These are phyloP conservation scores for Fukomys damarensis DNA, from an alignment of 2,113 vertebrate genomes.

Conservation along the genomic window DNA sequence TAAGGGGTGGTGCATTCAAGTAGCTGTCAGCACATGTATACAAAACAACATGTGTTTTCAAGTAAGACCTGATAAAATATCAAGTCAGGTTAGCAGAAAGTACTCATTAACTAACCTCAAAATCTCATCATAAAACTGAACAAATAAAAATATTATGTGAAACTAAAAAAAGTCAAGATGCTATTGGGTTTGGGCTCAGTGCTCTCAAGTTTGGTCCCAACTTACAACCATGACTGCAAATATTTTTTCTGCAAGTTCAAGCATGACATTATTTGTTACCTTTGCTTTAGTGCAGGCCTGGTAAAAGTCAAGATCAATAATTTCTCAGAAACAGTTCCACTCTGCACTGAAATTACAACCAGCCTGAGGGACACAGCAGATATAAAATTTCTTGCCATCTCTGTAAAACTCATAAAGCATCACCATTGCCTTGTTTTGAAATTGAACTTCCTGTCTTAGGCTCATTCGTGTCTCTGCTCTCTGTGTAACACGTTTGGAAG, in stretches of 20 bases:
- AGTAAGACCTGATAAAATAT: slow-evolving; percentile 72
- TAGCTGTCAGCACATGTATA: slow-evolving; percentile 38
- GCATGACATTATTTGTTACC: slow-evolving; percentile 87
- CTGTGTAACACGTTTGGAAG: slow-evolving; percentile 32
- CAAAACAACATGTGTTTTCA: slow-evolving; percentile 47
- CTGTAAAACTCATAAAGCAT: slow-evolving; percentile 76
- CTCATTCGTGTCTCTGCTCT: slow-evolving; percentile 25
- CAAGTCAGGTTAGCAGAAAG: slow-evolving; percentile 70
- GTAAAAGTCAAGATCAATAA: slow-evolving; percentile 85
- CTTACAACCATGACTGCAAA: slow-evolving; percentile 86
- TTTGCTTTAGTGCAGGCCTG: slow-evolving; percentile 81
- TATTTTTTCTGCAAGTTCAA: slow-evolving; percentile 85
- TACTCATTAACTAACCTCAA: slow-evolving; percentile 81
- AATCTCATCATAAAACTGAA: slow-evolving; percentile 83
- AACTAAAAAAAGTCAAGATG: slow-evolving; percentile 75
- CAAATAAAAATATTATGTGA: slow-evolving; percentile 83
- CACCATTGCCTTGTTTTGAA: slow-evolving; percentile 65
- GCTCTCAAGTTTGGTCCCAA: slow-evolving; percentile 78
- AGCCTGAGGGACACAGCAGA: slow-evolving; percentile 73
- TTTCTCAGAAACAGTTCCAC: slow-evolving; percentile 80
- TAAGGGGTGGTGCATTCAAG: slow-evolving; percentile 38
- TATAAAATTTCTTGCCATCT: slow-evolving; percentile 74
- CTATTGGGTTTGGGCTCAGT: slow-evolving; percentile 81
- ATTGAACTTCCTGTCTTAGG: slow-evolving; percentile 64
- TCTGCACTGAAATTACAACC: slow-evolving; percentile 74